Conservation (phyloP, 1,140 invertebrate genomes). For the Nixonia krombeini region DNA sequence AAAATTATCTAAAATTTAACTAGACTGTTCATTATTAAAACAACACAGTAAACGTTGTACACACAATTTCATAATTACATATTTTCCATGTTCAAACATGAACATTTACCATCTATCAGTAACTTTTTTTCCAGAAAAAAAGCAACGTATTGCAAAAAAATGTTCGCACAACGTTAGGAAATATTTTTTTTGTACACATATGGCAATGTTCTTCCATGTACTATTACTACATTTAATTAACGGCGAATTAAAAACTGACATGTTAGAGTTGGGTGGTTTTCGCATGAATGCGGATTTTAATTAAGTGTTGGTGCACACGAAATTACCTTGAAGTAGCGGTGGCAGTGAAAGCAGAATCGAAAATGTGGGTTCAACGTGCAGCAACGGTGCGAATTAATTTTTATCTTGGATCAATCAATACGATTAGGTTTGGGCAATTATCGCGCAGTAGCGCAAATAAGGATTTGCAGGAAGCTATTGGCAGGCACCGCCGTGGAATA, state of each 20-base stretch:
- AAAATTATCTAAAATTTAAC: too few relatives aligned
- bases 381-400: neutral
- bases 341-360: neutral
- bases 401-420: constrained; percentile 4
- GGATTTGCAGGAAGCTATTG: constrained; percentile 33
- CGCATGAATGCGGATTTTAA: constrained; percentile 25
- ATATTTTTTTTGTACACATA: too few relatives aligned
- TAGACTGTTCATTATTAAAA: too few relatives aligned
- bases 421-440: constrained; percentile 19
- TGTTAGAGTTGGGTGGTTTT: constrained; percentile 27
- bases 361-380: constrained; percentile 4
- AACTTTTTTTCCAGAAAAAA: neutral
- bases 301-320: constrained; percentile 10
- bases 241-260: too few relatives aligned
- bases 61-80: neutral
- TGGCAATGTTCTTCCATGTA: too few relatives aligned
- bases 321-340: constrained; percentile 11
- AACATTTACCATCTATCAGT: neutral
- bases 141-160: neutral
- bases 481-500: constrained; percentile 36
- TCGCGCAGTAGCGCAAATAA: constrained; percentile 12
- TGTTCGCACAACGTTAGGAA: neutral
- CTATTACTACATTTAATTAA: too few relatives aligned
- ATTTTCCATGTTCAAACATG: neutral
- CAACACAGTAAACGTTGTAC: too few relatives aligned